Evolutionary conservation across 2,113 vertebrate species (phyloP), one percentile per base, ranked within the genome.

Genomic region (Strix uralensis): DNA sequence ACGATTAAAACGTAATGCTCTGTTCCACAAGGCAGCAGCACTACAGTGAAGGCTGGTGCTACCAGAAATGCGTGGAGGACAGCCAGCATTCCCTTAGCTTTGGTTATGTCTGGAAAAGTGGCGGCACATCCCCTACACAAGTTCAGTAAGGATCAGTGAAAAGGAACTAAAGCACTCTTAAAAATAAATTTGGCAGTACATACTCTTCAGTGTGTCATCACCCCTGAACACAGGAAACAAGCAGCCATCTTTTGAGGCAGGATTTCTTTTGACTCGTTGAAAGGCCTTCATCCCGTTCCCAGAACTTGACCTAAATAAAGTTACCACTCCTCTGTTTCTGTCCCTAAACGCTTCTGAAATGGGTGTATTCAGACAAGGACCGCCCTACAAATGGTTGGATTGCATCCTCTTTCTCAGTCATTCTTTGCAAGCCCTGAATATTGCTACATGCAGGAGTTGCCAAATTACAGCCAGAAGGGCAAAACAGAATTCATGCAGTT

Each of bases 231-330:
- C 63, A 82, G 78, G 84, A 90, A 95, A 82, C 61, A 81, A 90
- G 79, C 38, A 92, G 38, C 59, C 26, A 79, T 75, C 78, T 86
- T 88, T 26, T 91, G 47, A 94, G 42, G 72, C 82, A 75, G 69
- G n/a, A 51, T 86, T 94, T 92, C 92, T 96, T 96, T 90, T 86
- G 69, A 81, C 47, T 88, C 69, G 27, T 0, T 90, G 82, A 93
- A 95, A 93, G 75, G 59, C 80, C 79, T 95, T 90, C 47, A 77
- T 94, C 72, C 85, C 57, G 80, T 96, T 96, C 92, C 86, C 93
- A 95, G 90, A 93, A 93, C 81, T 55, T 96, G 96, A 94, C 92
- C 96, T 95, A 94, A 81, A 96, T 91, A 89, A 90, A 91, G 72
- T 67, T 51, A 86, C 72, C 40, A 13, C 38, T 82, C 47, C 69